A percentile compares a stretch with the other conserved stretches of the same genome.
phyloP scores from a whole-genome alignment of 2,797 vertebrate species.

The Scolopax rusticola region DNA sequence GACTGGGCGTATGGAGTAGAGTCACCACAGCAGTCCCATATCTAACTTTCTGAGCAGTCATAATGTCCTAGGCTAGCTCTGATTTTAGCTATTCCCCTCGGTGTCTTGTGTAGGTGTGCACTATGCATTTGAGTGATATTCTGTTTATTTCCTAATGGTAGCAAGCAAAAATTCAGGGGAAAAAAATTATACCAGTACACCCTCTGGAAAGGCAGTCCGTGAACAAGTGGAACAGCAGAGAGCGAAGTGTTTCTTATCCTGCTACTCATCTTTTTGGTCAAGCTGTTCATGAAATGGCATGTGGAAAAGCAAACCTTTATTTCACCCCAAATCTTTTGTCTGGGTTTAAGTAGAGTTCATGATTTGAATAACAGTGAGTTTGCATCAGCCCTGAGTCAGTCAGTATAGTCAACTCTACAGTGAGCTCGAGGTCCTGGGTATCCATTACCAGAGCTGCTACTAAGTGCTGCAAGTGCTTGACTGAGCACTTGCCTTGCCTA shows the following conservation, averaged over 20 bases:
- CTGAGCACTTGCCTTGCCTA: not conserved
- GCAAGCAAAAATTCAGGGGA: not conserved
- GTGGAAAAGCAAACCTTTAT: not conserved
- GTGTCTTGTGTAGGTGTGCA: not conserved
- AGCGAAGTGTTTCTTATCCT: not conserved
- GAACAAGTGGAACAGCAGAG: not conserved
- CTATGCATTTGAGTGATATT: not conserved
- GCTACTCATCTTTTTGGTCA: not conserved
- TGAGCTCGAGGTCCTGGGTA: not conserved
- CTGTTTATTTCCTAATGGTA: not conserved
- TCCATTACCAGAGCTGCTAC: not conserved
- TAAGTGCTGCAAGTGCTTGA: not conserved
- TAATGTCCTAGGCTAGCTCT: not conserved
- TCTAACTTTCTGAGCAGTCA: not conserved
- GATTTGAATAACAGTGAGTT: not conserved
- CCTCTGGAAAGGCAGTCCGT: not conserved
- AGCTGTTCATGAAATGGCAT: not conserved
- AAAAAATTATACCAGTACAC: not conserved
- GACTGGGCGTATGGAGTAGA: not conserved
- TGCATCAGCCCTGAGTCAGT: not conserved
- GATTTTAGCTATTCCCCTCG: not conserved
- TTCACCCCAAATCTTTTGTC: not conserved
- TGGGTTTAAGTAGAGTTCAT: not conserved
- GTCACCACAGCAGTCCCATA: not conserved
- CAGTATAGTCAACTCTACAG: not conserved